phyloP scores from a whole-genome alignment of 2,888 invertebrate species.

The Homarus gammarus region DNA sequence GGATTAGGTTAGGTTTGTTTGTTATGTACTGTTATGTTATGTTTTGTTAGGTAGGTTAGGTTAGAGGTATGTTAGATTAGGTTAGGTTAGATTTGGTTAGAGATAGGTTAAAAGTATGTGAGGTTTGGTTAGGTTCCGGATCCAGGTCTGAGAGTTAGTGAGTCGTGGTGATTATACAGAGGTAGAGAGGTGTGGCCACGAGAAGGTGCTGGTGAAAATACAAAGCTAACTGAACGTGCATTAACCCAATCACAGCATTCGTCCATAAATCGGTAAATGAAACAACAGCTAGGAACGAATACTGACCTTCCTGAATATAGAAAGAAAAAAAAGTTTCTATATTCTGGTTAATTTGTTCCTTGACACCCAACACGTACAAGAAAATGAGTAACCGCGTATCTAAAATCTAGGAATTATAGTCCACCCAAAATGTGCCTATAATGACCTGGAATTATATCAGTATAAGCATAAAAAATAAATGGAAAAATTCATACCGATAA shows the following conservation, averaged over 20 bases:
- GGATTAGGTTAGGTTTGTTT: too few species aligned
- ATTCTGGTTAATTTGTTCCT: neutral
- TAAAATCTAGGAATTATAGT: conserved; percentile 11
- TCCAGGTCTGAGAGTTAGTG: too few species aligned
- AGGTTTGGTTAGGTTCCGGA: too few species aligned
- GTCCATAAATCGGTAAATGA: neutral
- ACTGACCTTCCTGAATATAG: neutral
- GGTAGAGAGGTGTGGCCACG: too few species aligned
- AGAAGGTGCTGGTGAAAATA: too few species aligned
- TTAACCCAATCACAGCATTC: neutral
- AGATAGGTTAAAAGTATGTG: too few species aligned
- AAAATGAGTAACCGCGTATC: neutral
- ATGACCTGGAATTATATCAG: neutral
- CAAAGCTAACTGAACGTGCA: neutral
- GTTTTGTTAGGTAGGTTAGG: too few species aligned
- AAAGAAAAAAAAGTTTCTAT: neutral
- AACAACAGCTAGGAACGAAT: neutral
- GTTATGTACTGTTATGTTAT: too few species aligned
- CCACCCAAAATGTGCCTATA: conserved; percentile 8
- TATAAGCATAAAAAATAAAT: neutral
- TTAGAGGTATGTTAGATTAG: too few species aligned
- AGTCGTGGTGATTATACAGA: too few species aligned
- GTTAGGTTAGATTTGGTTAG: too few species aligned
- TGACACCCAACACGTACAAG: neutral
- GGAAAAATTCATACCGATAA: neutral